Conservation (phyloP, 2,797 vertebrate genomes). For the Halcyon chelicuti region DNA sequence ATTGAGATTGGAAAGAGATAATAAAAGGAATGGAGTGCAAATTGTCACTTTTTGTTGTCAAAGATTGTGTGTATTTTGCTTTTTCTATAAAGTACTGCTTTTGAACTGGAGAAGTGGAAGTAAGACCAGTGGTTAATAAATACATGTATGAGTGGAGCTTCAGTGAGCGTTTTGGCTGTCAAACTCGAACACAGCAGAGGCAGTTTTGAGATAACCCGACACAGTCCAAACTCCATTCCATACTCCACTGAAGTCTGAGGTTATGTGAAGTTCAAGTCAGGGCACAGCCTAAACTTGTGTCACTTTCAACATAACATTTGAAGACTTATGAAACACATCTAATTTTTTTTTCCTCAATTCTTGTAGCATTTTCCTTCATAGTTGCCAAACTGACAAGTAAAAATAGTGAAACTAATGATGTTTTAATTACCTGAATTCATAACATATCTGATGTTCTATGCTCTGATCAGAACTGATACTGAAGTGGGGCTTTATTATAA, state of each 20-base stretch:
- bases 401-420: background rate
- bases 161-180: background rate
- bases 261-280: background rate
- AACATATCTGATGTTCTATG: background rate
- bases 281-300: background rate
- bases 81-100: background rate
- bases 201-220: background rate
- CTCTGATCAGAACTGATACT: background rate
- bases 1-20: background rate
- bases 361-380: background rate
- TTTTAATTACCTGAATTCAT: background rate
- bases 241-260: background rate
- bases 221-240: background rate
- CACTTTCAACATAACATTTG: background rate
- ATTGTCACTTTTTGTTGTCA: background rate
- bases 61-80: rapidly evolving
- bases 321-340: background rate
- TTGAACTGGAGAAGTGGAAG: background rate
- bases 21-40: background rate
- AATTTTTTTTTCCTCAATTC: background rate
- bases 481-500: background rate
- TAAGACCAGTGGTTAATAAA: background rate
- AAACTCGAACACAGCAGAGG: background rate
- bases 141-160: rapidly evolving
- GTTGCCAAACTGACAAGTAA: background rate